Evolutionary conservation across 2,113 vertebrate genomes (phyloP), one percentile per base, ranked within the genome.

Genomic region (Bufo bufo): DNA sequence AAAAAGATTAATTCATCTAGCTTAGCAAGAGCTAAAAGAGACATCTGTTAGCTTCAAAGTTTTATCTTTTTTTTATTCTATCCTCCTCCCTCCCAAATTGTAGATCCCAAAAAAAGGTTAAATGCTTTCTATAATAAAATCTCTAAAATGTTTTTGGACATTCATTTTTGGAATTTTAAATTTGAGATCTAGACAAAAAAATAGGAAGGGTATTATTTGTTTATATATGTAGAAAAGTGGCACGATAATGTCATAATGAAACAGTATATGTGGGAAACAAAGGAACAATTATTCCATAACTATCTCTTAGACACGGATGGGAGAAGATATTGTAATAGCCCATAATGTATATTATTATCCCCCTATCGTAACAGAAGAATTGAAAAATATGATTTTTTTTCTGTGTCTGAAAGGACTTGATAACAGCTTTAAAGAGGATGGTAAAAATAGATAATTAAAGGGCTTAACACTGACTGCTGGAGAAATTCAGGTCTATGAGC

Each of bases 141-240:
- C 65, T 90, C 87, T 92, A 92, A 90, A 90, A 90, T 63, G 59
- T 89, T 87, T 91, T 82, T 89, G 63, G 14, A 54, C 69, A 59
- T 59, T 19, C 59, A 75, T 59, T 75, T 5, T 69, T 1, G 50
- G 20, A n/a, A 71, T 71, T 9, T 23, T 16, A 50, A 74, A 58
- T 84, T 33, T 56, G 6, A 56, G 4, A 17, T 58, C 2, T n/a
- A n/a, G 19, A 33, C 3, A 12, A n/a, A 77, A n/a, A 77, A 56
- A 12, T 2, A 3, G n/a, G 19, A 14, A n/a, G 14, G 23, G 59
- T 59, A 61, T 81, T 59, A 61, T 81, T 58, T 59, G 8, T 43
- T 81, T 81, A 81, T 59, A 81, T 59, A 61, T 61, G 20, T 81
- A 59, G 56, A 61, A 59, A 56, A 43, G 17, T 13, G 16, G 14